Evolutionary conservation across 2,113 vertebrate genomes (phyloP).

Genomic region (Rhagologus leucostigma): DNA sequence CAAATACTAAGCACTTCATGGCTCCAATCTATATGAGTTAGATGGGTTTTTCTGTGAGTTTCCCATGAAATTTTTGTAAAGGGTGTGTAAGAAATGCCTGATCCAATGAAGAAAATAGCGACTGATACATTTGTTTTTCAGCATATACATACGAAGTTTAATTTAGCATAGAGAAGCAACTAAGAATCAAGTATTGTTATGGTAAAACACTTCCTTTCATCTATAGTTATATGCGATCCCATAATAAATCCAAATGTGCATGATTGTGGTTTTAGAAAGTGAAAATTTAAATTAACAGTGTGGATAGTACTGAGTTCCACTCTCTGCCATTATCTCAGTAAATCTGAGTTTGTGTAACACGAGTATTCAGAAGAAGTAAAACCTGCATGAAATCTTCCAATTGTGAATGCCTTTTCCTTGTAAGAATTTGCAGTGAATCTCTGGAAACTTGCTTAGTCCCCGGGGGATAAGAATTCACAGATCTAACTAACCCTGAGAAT

Average conservation of each 20-base stretch:
- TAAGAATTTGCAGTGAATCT: constrained; percentile 14
- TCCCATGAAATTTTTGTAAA: constrained; percentile 46
- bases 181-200: constrained; percentile 7
- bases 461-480: constrained; percentile 38
- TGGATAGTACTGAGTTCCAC: background rate
- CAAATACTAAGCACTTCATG: background rate
- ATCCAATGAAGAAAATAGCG: constrained; percentile 26
- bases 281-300: constrained; percentile 23
- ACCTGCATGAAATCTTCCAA: constrained; percentile 3
- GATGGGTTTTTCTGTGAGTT: constrained; percentile 3
- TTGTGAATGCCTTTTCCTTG: background rate
- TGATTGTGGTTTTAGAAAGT: background rate
- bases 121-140: background rate
- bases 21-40: background rate
- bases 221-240: background rate
- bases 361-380: constrained; percentile 23
- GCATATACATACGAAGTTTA: background rate
- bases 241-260: constrained; percentile 9
- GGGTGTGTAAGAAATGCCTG: constrained; percentile 15
- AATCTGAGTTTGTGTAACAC: background rate
- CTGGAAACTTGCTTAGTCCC: constrained; percentile 33
- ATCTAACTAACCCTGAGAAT: constrained; percentile 61
- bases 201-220: constrained; percentile 20
- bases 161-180: constrained; percentile 23
- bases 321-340: background rate